Evolutionary conservation across 2,113 vertebrate genomes (phyloP).

Genomic region (Mesoclemmys tuberculata): DNA sequence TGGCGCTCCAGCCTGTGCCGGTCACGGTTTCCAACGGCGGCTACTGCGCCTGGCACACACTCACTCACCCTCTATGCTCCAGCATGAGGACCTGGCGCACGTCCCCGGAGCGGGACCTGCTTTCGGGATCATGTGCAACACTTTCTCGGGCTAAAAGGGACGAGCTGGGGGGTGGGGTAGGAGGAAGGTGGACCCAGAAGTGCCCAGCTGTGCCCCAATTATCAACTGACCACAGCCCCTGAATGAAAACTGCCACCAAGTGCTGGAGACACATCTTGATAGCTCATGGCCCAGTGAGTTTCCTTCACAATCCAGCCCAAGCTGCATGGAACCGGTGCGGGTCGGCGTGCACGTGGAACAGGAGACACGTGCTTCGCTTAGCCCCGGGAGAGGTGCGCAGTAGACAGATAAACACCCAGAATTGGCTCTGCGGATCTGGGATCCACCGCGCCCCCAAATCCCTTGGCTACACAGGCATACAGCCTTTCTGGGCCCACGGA

Average conservation of each 20-base stretch:
- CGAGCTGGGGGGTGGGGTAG: not conserved
- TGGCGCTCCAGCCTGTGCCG: constrained; percentile 22
- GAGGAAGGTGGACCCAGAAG: constrained; percentile 25
- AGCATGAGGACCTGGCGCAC: constrained; percentile 32
- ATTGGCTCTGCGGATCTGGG: rapidly evolving
- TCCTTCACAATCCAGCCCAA: constrained; percentile 85
- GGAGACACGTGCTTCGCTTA: not conserved
- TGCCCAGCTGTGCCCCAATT: constrained; percentile 39
- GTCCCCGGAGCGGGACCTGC: constrained; percentile 52
- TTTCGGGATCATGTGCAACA: constrained; percentile 7
- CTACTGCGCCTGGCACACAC: not conserved
- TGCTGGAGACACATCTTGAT: constrained; percentile 50
- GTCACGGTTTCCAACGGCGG: constrained; percentile 5
- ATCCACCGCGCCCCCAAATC: not conserved
- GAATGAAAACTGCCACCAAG: constrained; percentile 24
- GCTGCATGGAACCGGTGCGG: constrained; percentile 47
- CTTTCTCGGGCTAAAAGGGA: constrained; percentile 36
- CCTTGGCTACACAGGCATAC: not conserved
- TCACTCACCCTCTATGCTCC: constrained; percentile 73
- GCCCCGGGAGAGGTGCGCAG: not conserved
- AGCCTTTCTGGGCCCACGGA: not conserved
- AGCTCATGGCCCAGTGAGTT: constrained; percentile 37
- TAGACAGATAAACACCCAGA: not conserved
- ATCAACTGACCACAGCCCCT: constrained; percentile 24
- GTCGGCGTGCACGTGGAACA: rapidly evolving